phyloP scores from a whole-genome alignment of 2,113 vertebrate genomes.

The Microcebus jonahi region DNA sequence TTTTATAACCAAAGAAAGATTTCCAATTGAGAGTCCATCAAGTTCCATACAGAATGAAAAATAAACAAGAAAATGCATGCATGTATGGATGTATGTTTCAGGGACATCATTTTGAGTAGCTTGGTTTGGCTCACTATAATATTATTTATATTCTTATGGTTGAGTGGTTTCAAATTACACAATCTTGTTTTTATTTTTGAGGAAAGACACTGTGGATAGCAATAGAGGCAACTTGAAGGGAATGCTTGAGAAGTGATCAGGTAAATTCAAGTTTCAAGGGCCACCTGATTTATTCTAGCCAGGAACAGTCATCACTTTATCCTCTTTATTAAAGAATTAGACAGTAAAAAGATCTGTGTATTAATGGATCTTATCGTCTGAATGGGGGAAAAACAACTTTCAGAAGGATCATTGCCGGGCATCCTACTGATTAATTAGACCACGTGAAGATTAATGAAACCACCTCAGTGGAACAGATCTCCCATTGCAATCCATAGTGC shows the following conservation, averaged over 20 bases:
- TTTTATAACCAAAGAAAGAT: not conserved
- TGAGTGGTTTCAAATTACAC: constrained; percentile 13
- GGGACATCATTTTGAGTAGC: not conserved
- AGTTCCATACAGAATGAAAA: not conserved
- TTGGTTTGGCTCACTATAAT: not conserved
- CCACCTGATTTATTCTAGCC: constrained; percentile 10
- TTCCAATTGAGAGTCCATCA: not conserved
- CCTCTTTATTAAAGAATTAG: not conserved
- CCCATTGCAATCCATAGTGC: too few species aligned
- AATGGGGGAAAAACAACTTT: not conserved
- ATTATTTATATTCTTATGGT: not conserved
- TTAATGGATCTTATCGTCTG: not conserved
- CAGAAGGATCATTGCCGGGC: not conserved
- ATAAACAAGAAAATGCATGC: not conserved
- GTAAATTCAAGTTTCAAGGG: not conserved
- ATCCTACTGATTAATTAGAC: not conserved
- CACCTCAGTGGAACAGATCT: not conserved
- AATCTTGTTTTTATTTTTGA: constrained; percentile 15
- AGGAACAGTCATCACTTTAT: not conserved
- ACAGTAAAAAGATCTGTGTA: not conserved
- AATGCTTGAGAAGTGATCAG: not conserved
- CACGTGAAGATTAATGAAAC: not conserved
- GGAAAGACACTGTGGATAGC: not conserved
- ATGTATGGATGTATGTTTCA: not conserved
- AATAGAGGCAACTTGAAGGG: not conserved